Base-by-base conservation (phyloP, 2,113 vertebrate genomes). In the Serinus canaria region DNA sequence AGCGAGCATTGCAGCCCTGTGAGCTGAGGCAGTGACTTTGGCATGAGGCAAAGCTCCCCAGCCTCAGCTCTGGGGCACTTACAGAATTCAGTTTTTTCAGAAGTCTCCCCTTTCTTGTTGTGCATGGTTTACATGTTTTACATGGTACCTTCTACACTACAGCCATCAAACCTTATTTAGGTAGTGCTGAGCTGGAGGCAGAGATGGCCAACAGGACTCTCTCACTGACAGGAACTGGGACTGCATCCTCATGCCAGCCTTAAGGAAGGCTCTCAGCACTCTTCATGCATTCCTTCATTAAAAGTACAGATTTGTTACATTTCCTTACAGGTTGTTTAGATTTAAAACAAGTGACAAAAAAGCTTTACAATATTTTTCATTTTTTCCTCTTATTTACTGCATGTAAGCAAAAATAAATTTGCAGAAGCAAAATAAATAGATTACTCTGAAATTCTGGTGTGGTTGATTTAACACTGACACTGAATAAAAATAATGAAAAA, bases 171-270 rank as follows among this genome's bases (percentile, higher is more conserved):
- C 20, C n/a, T 33, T 25, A 24, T 11, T 46, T 80, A 17, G 0
- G 2, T 43, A 27, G 20, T 22, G 8, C 47, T 63, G 73, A 67
- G 19, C 20, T 55, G 33, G 37, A 37, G 60, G 13, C 6, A 60
- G 68, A 0, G 0, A 15, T 73, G 72, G 44, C 55, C 39, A 31
- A 2, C 33, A 37, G 47, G 18, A 14, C 31, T 70, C 20, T 28
- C 31, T 35, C 1, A 1, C 55, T 28, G n/a, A 23, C 7, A 15
- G 35, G 21, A 81, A 10, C 52, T 77, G 62, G 33, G 28, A 28
- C 18, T 93, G 60, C 11, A 27, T 56, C 30, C 27, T 75, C 16
- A 10, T 0, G 0, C 20, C 27, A 76, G 1, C 37, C 31, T 89
- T 44, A 30, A 16, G 31, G n/a, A 46, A 31, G 7, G 15, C 10